Percentiles rank a stretch among this genome's conserved stretches.
phyloP scores from a whole-genome alignment of 2,888 invertebrate species.

The Desoria tigrina region DNA sequence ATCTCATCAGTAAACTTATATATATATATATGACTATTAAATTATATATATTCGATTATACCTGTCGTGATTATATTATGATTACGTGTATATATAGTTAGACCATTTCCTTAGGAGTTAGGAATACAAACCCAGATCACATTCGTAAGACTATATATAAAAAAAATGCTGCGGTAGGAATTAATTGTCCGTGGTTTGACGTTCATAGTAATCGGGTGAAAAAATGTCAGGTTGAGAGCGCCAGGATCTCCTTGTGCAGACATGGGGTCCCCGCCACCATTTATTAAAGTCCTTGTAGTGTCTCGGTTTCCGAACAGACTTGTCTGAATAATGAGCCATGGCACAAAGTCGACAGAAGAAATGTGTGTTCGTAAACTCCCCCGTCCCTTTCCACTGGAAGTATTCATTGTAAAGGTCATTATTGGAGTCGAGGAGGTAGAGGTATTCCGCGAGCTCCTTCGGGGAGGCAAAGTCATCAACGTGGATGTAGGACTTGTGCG shows the following conservation, averaged over 20 bases:
- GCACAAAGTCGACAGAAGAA: constrained; percentile 91
- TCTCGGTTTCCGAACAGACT: constrained; percentile 54
- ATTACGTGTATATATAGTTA: too few species aligned
- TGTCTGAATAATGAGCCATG: constrained; percentile 69
- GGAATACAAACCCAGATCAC: too few species aligned
- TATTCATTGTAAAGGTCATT: constrained; percentile 91
- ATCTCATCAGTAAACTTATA: too few species aligned
- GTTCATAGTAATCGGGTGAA: constrained; percentile 16
- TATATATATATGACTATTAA: too few species aligned
- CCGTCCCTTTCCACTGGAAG: constrained; percentile 89
- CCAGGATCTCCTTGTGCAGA: constrained; percentile 77
- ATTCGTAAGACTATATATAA: too few species aligned
- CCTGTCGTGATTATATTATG: too few species aligned
- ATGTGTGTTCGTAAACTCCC: constrained; percentile 93
- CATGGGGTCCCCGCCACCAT: constrained; percentile 80
- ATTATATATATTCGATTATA: too few species aligned
- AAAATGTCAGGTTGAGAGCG: constrained; percentile 56
- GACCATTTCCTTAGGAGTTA: too few species aligned
- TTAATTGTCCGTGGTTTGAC: neutral
- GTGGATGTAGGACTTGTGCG: constrained; percentile 89
- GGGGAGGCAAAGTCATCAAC: constrained; percentile 92
- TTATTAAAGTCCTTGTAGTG: constrained; percentile 80
- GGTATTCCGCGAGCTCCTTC: constrained; percentile 80
- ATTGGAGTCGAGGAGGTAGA: constrained; percentile 80
- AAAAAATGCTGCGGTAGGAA: too few species aligned